Conservation (phyloP, 1,140 invertebrate genomes). For the Ceratina australensis region DNA sequence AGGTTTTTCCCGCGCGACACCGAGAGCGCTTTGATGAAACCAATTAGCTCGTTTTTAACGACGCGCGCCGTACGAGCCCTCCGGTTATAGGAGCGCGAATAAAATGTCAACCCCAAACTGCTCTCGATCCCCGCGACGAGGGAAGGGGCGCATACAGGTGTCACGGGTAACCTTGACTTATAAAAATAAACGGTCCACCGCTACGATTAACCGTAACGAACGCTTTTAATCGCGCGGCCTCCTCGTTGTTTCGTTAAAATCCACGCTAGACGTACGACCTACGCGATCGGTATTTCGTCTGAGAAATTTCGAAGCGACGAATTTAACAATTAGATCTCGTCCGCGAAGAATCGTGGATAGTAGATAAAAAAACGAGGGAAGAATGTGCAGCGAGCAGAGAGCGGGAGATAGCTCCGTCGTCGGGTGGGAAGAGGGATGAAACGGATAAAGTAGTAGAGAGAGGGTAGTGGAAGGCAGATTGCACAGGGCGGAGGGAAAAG, state of each 20-base stretch:
- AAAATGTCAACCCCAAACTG: conserved; percentile 71
- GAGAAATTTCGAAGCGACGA: neutral
- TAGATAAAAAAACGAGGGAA: conserved; percentile 25
- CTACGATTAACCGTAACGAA: conserved; percentile 60
- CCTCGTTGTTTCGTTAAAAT: conserved; percentile 3
- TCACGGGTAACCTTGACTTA: conserved; percentile 62
- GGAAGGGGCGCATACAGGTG: conserved; percentile 46
- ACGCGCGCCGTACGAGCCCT: conserved; percentile 58
- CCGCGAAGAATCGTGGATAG: neutral
- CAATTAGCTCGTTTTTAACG: conserved; percentile 73
- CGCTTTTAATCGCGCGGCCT: conserved; percentile 30
- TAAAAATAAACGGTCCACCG: conserved; percentile 60
- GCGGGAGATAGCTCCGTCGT: conserved; percentile 18
- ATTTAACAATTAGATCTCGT: neutral
- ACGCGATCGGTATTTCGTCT: neutral
- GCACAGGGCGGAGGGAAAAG: conserved; percentile 50
- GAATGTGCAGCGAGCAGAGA: conserved; percentile 28
- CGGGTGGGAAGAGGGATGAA: conserved; percentile 41
- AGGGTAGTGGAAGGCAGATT: conserved; percentile 38
- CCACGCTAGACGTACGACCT: neutral
- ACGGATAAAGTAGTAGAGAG: conserved; percentile 45
- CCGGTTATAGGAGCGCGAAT: conserved; percentile 63
- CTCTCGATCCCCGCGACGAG: conserved; percentile 43
- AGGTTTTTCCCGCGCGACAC: conserved; percentile 46
- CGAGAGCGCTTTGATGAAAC: conserved; percentile 68